Evolutionary conservation across 1,140 invertebrate genomes (phyloP).

Genomic region (Vanessa atalanta): DNA sequence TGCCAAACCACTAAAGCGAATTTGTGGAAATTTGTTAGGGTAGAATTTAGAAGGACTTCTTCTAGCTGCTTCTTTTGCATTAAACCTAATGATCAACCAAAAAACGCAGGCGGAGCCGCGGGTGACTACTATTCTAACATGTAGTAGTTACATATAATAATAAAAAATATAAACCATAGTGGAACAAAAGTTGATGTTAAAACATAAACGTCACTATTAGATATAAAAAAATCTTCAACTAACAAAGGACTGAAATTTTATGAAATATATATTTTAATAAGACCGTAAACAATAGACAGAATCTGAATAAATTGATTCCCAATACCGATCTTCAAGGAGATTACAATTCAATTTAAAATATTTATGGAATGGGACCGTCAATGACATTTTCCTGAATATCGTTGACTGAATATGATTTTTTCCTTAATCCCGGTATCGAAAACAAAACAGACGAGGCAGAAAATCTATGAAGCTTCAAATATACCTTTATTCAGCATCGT

Average conservation of each 20-base stretch:
- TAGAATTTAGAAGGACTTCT: too few species aligned
- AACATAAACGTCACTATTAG: neutral
- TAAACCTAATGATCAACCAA: too few species aligned
- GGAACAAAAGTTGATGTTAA: too few species aligned
- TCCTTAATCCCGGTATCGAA: conserved; percentile 38
- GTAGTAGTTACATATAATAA: too few species aligned
- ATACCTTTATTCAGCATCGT: conserved; percentile 33
- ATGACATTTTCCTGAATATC: conserved; percentile 20
- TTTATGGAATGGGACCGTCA: conserved; percentile 23
- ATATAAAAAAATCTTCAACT: neutral
- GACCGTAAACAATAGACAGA: conserved; percentile 19
- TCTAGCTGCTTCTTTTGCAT: too few species aligned
- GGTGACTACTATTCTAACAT: too few species aligned
- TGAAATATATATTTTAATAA: conserved; percentile 1
- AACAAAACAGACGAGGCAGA: conserved; percentile 28
- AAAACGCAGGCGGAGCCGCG: too few species aligned
- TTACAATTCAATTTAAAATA: conserved; percentile 35
- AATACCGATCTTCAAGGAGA: conserved; percentile 20
- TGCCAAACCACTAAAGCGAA: too few species aligned
- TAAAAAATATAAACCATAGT: too few species aligned
- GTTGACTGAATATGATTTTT: conserved; percentile 8
- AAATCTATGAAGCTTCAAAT: conserved; percentile 55
- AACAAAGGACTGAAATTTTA: neutral
- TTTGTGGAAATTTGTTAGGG: too few species aligned
- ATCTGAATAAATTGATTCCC: conserved; percentile 33